phyloP scores from a whole-genome alignment of 2,797 vertebrate species.

The Melanogrammus aeglefinus region DNA sequence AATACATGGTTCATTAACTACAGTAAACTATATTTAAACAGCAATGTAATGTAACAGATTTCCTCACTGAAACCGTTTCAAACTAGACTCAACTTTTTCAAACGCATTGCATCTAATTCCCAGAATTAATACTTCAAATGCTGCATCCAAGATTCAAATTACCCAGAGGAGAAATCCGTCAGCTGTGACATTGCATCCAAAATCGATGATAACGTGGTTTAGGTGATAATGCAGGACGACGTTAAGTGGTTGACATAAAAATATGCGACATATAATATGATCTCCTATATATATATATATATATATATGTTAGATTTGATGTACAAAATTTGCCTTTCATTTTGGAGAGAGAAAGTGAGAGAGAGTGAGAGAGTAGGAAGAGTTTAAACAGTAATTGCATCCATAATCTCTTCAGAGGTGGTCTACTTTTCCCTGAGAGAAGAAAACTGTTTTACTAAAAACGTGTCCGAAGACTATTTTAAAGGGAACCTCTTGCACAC shows the following conservation, averaged over 20 bases:
- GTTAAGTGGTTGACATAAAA: neutral
- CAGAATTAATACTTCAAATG: neutral
- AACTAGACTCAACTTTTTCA: neutral
- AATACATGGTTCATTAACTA: neutral
- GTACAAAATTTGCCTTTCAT: neutral
- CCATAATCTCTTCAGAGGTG: constrained; percentile 26
- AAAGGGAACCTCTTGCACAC: neutral
- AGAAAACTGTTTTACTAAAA: neutral
- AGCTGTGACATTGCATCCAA: neutral
- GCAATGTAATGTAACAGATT: neutral
- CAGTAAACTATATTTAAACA: neutral
- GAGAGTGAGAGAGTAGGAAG: neutral
- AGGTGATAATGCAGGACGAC: neutral
- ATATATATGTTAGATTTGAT: neutral
- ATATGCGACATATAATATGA: neutral
- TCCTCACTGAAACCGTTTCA: neutral
- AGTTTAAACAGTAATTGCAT: constrained; percentile 20
- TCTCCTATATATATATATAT: neutral
- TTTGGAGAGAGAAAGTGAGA: neutral
- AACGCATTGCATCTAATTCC: neutral
- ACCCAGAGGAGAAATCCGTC: neutral
- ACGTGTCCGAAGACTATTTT: neutral
- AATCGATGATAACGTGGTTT: neutral
- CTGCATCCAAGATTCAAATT: neutral
- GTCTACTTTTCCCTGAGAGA: constrained; percentile 6